A percentile compares a stretch with the other conserved stretches of the same genome.
phyloP scores from a whole-genome alignment of 2,888 invertebrate genomes.

The Brenthis ino region DNA sequence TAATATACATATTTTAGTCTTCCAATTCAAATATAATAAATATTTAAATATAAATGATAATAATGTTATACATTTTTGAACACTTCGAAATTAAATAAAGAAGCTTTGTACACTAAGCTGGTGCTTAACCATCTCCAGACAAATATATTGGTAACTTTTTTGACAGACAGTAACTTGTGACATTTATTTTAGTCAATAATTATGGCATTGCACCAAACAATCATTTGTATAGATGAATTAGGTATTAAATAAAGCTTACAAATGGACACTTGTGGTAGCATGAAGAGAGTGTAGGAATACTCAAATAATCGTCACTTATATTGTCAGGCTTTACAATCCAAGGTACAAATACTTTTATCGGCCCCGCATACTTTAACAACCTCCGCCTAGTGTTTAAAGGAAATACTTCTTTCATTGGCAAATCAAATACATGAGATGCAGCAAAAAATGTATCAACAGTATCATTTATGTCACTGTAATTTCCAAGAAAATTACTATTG shows the following conservation, averaged over 20 bases:
- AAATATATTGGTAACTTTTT: too few species aligned
- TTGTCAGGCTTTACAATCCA: constrained; percentile 56
- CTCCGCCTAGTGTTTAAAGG: constrained; percentile 51
- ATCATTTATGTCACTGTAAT: constrained; percentile 52
- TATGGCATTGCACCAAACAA: too few species aligned
- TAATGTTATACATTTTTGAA: too few species aligned
- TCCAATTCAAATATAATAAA: too few species aligned
- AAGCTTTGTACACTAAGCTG: too few species aligned
- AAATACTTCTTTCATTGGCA: constrained; percentile 55
- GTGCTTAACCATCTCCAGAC: too few species aligned
- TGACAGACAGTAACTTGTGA: too few species aligned
- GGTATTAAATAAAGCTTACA: constrained; percentile 46
- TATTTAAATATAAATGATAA: too few species aligned
- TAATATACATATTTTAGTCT: too few species aligned
- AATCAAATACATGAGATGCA: constrained; percentile 59
- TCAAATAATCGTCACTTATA: constrained; percentile 50
- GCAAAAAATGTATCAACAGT: constrained; percentile 66
- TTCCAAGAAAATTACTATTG: constrained; percentile 51
- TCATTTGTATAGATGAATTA: background rate
- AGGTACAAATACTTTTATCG: constrained; percentile 59
- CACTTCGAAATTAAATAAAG: too few species aligned
- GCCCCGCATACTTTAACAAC: constrained; percentile 53
- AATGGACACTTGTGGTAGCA: constrained; percentile 69
- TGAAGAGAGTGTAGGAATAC: constrained; percentile 57
- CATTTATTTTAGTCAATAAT: too few species aligned